These are phyloP conservation scores for Phrynocephalus guinanensis DNA, from an alignment of 2,797 vertebrate genomes.

Conservation along the genomic window DNA sequence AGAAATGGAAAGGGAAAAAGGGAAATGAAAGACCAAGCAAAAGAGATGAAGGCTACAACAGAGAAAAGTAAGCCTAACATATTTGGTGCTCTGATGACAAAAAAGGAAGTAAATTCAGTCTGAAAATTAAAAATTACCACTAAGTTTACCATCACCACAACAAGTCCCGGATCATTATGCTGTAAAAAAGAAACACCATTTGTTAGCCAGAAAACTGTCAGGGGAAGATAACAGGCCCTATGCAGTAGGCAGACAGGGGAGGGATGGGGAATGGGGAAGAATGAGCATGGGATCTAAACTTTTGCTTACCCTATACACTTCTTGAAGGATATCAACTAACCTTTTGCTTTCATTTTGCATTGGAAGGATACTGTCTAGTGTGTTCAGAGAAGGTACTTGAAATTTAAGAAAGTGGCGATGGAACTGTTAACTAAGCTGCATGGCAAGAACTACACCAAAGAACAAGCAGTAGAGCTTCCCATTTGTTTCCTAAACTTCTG, in stretches of 20 bases:
- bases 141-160: constrained; percentile 99
- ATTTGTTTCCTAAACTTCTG: constrained; percentile 2
- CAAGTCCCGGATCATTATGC: constrained; percentile 99
- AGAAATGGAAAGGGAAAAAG: constrained; percentile 88
- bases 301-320: constrained; percentile 56
- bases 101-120: constrained; percentile 97
- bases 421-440: neutral
- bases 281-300: constrained; percentile 44
- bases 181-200: constrained; percentile 99
- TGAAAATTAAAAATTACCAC: constrained; percentile 99
- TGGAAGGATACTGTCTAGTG: neutral
- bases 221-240: constrained; percentile 86
- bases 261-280: constrained; percentile 29
- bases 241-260: constrained; percentile 77
- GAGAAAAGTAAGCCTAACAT: constrained; percentile 90
- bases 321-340: constrained; percentile 9
- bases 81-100: constrained; percentile 90
- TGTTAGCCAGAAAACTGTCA: constrained; percentile 99
- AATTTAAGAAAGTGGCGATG: neutral
- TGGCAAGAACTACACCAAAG: neutral
- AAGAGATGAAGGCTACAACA: constrained; percentile 98
- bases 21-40: constrained; percentile 97
- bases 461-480: neutral
- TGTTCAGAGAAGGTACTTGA: neutral
- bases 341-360: neutral